Conservation (phyloP, 2,113 vertebrate species). For the Condylura cristata region DNA sequence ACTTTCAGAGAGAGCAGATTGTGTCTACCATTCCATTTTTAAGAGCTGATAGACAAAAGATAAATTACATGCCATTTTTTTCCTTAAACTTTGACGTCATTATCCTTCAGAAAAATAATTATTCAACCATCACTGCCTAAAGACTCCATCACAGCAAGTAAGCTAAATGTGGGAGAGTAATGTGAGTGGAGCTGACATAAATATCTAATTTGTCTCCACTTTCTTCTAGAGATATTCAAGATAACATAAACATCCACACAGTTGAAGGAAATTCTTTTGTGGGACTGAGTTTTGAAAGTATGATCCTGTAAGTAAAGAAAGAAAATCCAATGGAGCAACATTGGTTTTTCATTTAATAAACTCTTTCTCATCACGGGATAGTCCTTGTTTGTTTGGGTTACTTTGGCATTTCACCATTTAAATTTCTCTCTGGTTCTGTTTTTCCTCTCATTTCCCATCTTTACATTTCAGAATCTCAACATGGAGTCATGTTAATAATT, state of each 20-base stretch:
- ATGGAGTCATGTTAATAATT: constrained; percentile 82
- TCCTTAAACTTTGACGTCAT: not conserved
- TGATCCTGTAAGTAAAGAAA: constrained; percentile 87
- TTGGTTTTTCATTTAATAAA: constrained; percentile 29
- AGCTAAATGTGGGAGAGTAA: not conserved
- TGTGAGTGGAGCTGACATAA: not conserved
- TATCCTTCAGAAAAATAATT: not conserved
- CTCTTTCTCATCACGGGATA: not conserved
- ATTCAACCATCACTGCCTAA: not conserved
- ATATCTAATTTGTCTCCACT: constrained; percentile 41
- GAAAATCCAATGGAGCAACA: not conserved
- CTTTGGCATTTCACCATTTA: not conserved
- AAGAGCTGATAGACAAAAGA: not conserved
- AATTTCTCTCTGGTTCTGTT: constrained; percentile 41
- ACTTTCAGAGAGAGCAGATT: not conserved
- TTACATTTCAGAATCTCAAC: constrained; percentile 75
- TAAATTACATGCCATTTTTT: constrained; percentile 6
- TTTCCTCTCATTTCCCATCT: constrained; percentile 53
- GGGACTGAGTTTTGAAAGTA: constrained; percentile 87
- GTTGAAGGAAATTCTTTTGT: constrained; percentile 87
- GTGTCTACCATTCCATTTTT: not conserved
- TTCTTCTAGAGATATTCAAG: constrained; percentile 89
- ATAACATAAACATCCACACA: constrained; percentile 88
- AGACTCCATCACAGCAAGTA: not conserved
- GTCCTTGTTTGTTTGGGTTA: not conserved